Evolutionary conservation across 2,113 vertebrate genomes (phyloP).

Genomic region (Brachionichthys hirsutus): DNA sequence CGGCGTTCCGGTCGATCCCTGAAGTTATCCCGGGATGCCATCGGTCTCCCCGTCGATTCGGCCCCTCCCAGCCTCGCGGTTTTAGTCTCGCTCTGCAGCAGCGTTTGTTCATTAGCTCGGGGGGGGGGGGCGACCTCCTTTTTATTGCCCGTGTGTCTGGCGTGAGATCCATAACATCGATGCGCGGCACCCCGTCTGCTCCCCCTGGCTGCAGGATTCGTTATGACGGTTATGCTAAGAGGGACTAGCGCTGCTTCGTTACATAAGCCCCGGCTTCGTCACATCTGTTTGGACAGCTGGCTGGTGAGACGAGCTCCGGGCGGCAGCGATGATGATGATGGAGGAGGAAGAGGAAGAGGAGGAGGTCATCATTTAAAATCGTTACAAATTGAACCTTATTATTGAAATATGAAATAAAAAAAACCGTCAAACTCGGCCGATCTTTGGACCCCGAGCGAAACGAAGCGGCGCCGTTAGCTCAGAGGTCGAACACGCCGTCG

Average conservation of each 20-base stretch:
- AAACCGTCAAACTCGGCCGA: too few relatives aligned
- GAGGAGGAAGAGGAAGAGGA: conserved; percentile 5
- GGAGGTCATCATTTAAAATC: too few relatives aligned
- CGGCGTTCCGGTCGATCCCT: conserved; percentile 8
- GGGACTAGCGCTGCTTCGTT: conserved; percentile 51
- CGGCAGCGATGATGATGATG: conserved; percentile 19
- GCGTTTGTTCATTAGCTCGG: conserved; percentile 31
- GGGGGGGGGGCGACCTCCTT: too few relatives aligned
- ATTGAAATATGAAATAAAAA: too few relatives aligned
- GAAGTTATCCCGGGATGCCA: conserved; percentile 16
- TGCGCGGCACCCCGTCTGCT: neutral
- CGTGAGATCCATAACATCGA: neutral
- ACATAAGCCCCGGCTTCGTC: conserved; percentile 63
- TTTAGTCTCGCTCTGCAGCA: conserved; percentile 10
- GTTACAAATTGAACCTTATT: too few relatives aligned
- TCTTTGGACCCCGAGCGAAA: too few relatives aligned
- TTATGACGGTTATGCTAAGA: conserved; percentile 36
- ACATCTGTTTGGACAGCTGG: conserved; percentile 73
- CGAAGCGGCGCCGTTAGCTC: too few relatives aligned
- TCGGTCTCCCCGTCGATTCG: conserved; percentile 1
- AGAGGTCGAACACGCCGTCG: too few relatives aligned
- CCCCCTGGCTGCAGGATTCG: conserved; percentile 9
- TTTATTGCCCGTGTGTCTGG: too few relatives aligned
- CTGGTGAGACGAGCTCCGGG: conserved; percentile 50
- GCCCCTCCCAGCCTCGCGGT: conserved; percentile 1